Conservation (phyloP, 2,888 invertebrate genomes). For the Mesodorylaimus sp. region DNA sequence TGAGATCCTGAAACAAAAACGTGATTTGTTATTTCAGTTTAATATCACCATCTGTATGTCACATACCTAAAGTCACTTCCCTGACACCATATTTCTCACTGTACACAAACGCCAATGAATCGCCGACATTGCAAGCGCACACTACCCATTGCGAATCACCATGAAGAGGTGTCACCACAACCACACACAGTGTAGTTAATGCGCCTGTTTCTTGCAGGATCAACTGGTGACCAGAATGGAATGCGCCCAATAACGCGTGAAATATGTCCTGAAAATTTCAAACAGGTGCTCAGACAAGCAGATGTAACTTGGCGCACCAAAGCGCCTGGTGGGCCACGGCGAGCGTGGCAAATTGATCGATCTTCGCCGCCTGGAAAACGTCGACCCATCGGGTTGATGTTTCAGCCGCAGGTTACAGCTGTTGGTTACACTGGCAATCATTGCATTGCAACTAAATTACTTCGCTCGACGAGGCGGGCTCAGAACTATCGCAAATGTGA, state of each 20-base stretch:
- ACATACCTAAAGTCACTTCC: slow-evolving; percentile 42
- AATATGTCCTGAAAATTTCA: slow-evolving; percentile 48
- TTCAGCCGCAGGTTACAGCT: too few species aligned
- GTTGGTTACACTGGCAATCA: too few species aligned
- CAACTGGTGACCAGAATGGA: slow-evolving; percentile 63
- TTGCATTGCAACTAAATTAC: too few species aligned
- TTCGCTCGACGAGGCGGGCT: too few species aligned
- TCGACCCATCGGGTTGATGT: too few species aligned
- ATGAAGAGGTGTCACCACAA: slow-evolving; percentile 47
- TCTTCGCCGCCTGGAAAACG: too few species aligned
- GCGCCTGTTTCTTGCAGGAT: slow-evolving; percentile 62
- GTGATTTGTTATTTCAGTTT: too few species aligned
- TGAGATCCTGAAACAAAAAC: slow-evolving; percentile 45
- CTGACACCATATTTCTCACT: slow-evolving; percentile 54
- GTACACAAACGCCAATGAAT: slow-evolving; percentile 70
- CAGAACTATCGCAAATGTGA: too few species aligned
- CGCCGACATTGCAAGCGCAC: slow-evolving; percentile 71
- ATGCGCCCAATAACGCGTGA: slow-evolving; percentile 52
- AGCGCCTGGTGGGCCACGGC: too few species aligned
- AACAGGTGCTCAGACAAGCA: background rate
- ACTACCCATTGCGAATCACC: slow-evolving; percentile 41
- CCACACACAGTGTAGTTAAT: slow-evolving; percentile 63
- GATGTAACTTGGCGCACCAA: too few species aligned
- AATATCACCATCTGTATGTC: too few species aligned
- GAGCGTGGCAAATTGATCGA: too few species aligned